These are phyloP conservation scores for Ardeotis arabs DNA, from an alignment of 2,113 vertebrate species.

Conservation along the genomic window DNA sequence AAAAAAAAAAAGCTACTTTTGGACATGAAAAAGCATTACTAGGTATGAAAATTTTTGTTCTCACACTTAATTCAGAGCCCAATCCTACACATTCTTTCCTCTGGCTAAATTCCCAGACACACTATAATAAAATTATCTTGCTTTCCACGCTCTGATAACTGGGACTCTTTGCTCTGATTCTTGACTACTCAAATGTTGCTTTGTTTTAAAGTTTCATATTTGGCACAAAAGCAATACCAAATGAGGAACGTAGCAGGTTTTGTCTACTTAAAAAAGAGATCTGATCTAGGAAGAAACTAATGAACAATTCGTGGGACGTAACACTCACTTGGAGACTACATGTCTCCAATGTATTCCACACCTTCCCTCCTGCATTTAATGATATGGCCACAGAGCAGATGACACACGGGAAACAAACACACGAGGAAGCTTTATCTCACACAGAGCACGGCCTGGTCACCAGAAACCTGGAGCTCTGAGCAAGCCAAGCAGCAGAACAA, in stretches of 20 bases:
- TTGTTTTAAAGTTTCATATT: constrained; percentile 9
- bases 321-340: not conserved
- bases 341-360: not conserved
- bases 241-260: not conserved
- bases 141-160: not conserved
- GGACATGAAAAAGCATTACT: not conserved
- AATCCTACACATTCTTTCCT: not conserved
- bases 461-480: not conserved
- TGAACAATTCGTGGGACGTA: not conserved
- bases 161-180: not conserved
- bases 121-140: not conserved
- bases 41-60: not conserved
- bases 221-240: constrained; percentile 10
- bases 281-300: constrained; percentile 4
- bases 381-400: not conserved
- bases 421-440: not conserved
- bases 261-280: not conserved
- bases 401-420: rapidly evolving
- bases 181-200: constrained; percentile 25
- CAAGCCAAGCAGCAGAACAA: not conserved
- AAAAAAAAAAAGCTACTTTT: not conserved
- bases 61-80: not conserved
- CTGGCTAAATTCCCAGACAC: constrained; percentile 10
- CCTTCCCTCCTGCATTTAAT: not conserved
- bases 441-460: not conserved